phyloP scores from a whole-genome alignment of 2,113 vertebrate genomes.

The Benthochromis sp. region DNA sequence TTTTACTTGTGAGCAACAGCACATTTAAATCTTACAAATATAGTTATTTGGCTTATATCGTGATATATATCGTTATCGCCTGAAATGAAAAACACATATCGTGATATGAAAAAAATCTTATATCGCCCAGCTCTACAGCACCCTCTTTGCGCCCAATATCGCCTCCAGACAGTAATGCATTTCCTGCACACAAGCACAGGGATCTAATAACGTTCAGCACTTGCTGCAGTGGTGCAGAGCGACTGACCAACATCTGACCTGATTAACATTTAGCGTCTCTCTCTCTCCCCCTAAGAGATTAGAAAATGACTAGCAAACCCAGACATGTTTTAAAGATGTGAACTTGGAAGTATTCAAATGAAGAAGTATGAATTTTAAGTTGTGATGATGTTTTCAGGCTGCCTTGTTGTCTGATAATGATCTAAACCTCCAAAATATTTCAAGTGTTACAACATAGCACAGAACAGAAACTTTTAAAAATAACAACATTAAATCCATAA shows the following conservation, averaged over 20 bases:
- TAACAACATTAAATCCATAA: background rate
- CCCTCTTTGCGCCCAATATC: background rate
- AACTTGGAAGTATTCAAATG: background rate
- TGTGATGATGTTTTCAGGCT: background rate
- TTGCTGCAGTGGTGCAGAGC: background rate
- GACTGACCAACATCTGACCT: background rate
- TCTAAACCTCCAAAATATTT: background rate
- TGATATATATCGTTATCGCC: too few species aligned
- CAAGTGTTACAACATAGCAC: background rate
- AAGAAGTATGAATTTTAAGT: background rate
- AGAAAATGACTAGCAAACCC: background rate
- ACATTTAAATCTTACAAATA: too few species aligned
- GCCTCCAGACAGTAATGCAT: background rate
- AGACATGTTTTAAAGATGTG: background rate
- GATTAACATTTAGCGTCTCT: background rate
- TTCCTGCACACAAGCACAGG: background rate
- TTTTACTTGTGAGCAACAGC: too few species aligned
- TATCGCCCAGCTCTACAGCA: too few species aligned
- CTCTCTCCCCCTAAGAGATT: background rate
- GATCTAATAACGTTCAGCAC: background rate
- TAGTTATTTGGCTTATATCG: too few species aligned
- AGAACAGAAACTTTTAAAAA: background rate
- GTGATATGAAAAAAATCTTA: too few species aligned
- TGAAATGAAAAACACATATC: too few species aligned
- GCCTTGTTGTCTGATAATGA: background rate